A percentile compares a stretch with the other conserved stretches of the same genome.
Conservation (phyloP, 2,888 invertebrate genomes). For the Dicyrtoma fusca region DNA sequence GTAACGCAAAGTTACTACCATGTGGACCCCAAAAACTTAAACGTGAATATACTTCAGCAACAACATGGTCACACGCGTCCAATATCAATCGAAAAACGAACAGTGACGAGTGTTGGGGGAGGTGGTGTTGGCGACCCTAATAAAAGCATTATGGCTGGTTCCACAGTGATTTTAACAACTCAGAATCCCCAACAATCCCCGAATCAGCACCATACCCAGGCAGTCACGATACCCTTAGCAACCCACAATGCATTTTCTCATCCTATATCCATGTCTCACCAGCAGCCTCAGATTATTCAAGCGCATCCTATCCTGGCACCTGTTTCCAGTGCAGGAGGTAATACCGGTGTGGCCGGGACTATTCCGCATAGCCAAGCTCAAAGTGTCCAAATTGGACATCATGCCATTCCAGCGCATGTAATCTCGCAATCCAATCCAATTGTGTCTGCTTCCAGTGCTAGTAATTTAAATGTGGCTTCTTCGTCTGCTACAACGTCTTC, state of each 20-base stretch:
- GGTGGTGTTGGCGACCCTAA: conserved; percentile 3
- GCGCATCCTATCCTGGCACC: conserved; percentile 30
- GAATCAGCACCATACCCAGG: conserved; percentile 19
- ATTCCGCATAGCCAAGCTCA: conserved; percentile 27
- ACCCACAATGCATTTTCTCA: conserved; percentile 46
- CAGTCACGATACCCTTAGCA: conserved; percentile 44
- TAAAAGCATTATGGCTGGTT: conserved; percentile 43
- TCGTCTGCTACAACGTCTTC: conserved; percentile 42
- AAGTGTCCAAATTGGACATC: conserved; percentile 31
- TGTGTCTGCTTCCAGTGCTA: conserved; percentile 44
- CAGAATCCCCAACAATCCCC: conserved; percentile 35
- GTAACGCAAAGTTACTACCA: conserved; percentile 46
- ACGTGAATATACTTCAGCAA: conserved; percentile 45
- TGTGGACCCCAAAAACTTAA: conserved; percentile 49
- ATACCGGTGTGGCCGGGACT: conserved; percentile 5
- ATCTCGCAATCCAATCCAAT: conserved; percentile 49
- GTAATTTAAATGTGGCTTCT: conserved; percentile 31
- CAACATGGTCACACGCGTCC: conserved; percentile 41
- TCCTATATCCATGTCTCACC: conserved; percentile 40
- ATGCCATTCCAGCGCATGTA: conserved; percentile 53
- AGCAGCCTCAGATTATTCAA: conserved; percentile 18
- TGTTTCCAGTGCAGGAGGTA: conserved; percentile 1
- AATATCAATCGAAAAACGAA: conserved; percentile 49
- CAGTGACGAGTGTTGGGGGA: conserved; percentile 25
- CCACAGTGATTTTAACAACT: conserved; percentile 51